These are phyloP conservation scores for Dendrolimus kikuchii DNA, from an alignment of 1,140 invertebrate genomes.

Conservation along the genomic window DNA sequence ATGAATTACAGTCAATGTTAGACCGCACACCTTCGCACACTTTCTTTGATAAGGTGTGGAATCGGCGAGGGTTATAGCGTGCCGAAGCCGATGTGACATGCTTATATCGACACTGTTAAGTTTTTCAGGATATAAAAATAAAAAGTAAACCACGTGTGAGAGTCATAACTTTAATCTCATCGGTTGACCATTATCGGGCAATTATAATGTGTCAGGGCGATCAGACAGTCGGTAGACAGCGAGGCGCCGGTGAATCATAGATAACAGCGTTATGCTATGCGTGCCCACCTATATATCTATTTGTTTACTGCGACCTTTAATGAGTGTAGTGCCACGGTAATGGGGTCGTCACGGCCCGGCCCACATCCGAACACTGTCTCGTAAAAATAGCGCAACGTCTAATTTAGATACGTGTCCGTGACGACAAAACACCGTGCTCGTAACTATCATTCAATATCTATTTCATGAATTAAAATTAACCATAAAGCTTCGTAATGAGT, in stretches of 20 bases:
- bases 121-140: conserved; percentile 4
- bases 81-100: no score
- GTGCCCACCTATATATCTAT: conserved; percentile 54
- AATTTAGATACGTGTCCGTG: conserved; percentile 8
- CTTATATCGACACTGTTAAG: not conserved
- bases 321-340: conserved; percentile 34
- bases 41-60: no score
- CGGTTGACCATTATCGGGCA: conserved; percentile 44
- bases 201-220: conserved; percentile 48
- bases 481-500: no score
- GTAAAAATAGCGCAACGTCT: conserved; percentile 31
- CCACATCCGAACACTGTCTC: conserved; percentile 27
- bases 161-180: conserved; percentile 46
- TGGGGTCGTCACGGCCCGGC: conserved; percentile 28
- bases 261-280: conserved; percentile 44
- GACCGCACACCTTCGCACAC: no score
- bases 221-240: conserved; percentile 55
- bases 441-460: no score
- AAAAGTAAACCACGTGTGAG: conserved; percentile 26
- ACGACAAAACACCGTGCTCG: no score
- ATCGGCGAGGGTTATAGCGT: no score
- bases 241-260: conserved; percentile 63
- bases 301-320: conserved; percentile 60
- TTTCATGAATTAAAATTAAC: no score
- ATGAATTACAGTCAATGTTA: no score